Percentiles rank a stretch among this genome's conserved stretches.
Conservation (phyloP, 2,797 vertebrate species). For the Enoplosus armatus region DNA sequence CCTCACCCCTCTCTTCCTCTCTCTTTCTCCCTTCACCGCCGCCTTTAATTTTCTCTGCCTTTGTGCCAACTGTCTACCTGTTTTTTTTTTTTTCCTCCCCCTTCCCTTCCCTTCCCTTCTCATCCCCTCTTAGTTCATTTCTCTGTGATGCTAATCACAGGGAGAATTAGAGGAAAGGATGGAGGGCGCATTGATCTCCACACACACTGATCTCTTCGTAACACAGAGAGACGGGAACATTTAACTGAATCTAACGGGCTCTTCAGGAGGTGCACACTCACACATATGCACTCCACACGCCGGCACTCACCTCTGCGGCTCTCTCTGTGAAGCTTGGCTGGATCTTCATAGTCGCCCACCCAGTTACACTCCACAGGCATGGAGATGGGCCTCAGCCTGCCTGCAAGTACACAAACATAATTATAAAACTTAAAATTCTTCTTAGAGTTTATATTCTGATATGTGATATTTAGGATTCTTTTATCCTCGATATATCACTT, state of each 20-base stretch:
- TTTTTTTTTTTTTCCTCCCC: no score
- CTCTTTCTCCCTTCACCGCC: constrained; percentile 24
- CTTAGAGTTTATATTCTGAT: background rate
- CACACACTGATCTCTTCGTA: constrained; percentile 66
- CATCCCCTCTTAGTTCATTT: constrained; percentile 43
- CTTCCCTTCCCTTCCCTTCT: background rate
- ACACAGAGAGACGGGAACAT: constrained; percentile 66
- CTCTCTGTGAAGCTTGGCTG: constrained; percentile 95
- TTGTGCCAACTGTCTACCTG: constrained; percentile 45
- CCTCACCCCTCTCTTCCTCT: constrained; percentile 9
- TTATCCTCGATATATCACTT: background rate
- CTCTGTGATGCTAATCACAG: constrained; percentile 76
- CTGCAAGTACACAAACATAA: constrained; percentile 70
- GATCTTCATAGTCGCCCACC: constrained; percentile 98
- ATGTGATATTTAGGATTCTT: constrained; percentile 6
- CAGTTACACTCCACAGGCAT: constrained; percentile 99
- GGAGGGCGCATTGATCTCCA: constrained; percentile 58
- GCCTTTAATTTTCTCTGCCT: constrained; percentile 63
- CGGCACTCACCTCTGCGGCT: constrained; percentile 79
- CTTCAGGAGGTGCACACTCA: constrained; percentile 47
- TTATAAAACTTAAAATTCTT: constrained; percentile 20
- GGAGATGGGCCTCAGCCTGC: constrained; percentile 97
- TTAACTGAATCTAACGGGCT: constrained; percentile 70
- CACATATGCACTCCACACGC: constrained; percentile 38
- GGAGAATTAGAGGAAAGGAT: constrained; percentile 56